Evolutionary conservation across 2,888 invertebrate genomes (phyloP), one percentile per base, ranked within the genome.

Genomic region (Chloromyia formosa): DNA sequence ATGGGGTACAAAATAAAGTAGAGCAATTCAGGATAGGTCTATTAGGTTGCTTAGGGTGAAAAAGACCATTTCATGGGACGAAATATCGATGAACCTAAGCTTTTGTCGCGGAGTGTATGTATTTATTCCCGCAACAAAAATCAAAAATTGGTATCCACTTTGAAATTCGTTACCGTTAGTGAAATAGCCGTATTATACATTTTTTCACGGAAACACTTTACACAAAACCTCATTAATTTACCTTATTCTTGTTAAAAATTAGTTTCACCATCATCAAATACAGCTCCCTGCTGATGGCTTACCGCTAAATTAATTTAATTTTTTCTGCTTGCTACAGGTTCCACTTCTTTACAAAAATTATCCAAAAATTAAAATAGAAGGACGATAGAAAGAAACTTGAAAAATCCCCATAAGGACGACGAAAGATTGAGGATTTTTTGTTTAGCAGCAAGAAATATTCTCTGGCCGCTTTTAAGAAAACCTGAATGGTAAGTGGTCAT

Each of bases 251-350:
- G 12, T 66, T 66, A 1, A 5, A 49, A 49, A 66, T 66, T 45
- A 22, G 49, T 49, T 49, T 20, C 66, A 66, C 35, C 42, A 2
- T 35, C 27, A 10, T 16, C 42, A 9, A 64, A 64, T 42, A 42
- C n/a, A 35, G 27, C 2, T 7, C 27, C 27, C 10, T 42, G 22
- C 2, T 42, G 22, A 22, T 66, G 66, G 66, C 45, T 66, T 40
- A 56, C 40, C 58, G 40, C 40, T 42, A 56, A 71, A 71, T 58
- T 71, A 71, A 71, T 71, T 56, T 58, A 16, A 9, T 10, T 71
- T 53, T 71, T 71, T 42, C 40, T 20, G 20, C 42, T 71, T 40
- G 40, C 23, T 40, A 20, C 42, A 71, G 71, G 56, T 22, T 35
- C 40, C n/a, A 3, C 18, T 40, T 58, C 56, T 71, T 71, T 71